Evolutionary conservation across 2,888 invertebrate genomes (phyloP).

Genomic region (Monochamus alternatus): DNA sequence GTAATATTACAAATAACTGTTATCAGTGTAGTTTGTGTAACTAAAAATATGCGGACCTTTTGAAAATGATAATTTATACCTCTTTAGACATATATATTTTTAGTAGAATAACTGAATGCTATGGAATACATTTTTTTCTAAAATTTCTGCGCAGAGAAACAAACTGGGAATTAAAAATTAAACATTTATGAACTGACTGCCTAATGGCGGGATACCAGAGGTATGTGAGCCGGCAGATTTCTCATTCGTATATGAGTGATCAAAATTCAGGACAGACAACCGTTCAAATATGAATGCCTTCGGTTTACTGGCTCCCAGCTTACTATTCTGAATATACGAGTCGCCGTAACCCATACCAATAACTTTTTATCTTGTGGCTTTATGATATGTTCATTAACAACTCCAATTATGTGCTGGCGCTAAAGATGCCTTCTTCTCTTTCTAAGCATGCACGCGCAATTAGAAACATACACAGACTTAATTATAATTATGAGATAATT

Average conservation of each 20-base stretch:
- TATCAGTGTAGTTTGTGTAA: too few relatives aligned
- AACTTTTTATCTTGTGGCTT: conserved; percentile 40
- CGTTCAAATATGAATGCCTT: conserved; percentile 36
- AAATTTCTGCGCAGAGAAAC: too few relatives aligned
- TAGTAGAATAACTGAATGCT: too few relatives aligned
- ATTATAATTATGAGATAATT: conserved; percentile 37
- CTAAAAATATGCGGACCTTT: too few relatives aligned
- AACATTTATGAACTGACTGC: too few relatives aligned
- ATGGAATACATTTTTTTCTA: too few relatives aligned
- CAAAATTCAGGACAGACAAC: conserved; percentile 44
- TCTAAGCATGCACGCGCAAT: conserved; percentile 27
- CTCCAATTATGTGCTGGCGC: conserved; percentile 36
- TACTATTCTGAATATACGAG: conserved; percentile 41
- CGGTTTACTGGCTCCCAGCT: conserved; percentile 33
- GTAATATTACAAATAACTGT: too few relatives aligned
- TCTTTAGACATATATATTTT: too few relatives aligned
- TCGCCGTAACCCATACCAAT: conserved; percentile 37
- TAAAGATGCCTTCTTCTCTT: conserved; percentile 22
- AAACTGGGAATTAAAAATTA: too few relatives aligned
- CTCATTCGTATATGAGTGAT: conserved; percentile 11
- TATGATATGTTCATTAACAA: conserved; percentile 41
- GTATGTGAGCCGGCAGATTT: not conserved
- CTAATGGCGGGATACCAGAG: too few relatives aligned
- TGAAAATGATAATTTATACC: too few relatives aligned
- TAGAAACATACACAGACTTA: conserved; percentile 19